Conservation (phyloP, 2,797 vertebrate genomes). For the Hippoglossus hippoglossus region DNA sequence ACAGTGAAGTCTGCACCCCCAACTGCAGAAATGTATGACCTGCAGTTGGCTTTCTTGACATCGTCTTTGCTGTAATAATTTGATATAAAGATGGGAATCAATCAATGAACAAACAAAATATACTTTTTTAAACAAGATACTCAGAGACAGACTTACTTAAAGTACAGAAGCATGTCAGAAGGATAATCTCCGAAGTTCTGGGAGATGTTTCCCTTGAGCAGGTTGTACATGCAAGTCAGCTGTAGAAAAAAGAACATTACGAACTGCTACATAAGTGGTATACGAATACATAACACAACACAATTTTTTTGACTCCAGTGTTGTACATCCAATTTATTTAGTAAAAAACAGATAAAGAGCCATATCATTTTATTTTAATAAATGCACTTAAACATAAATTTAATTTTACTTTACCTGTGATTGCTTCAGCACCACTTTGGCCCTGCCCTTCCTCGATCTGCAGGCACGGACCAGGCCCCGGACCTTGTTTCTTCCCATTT, state of each 20-base stretch:
- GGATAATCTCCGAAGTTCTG: constrained; percentile 72
- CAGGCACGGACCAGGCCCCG: constrained; percentile 55
- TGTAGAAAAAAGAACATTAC: constrained; percentile 25
- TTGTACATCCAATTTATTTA: background rate
- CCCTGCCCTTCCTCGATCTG: constrained; percentile 48
- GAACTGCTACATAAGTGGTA: background rate
- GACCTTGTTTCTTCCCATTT: constrained; percentile 25
- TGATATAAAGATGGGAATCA: background rate
- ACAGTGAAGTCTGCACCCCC: constrained; percentile 75
- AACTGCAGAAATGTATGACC: constrained; percentile 66
- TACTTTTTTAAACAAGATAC: background rate
- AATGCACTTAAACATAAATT: background rate
- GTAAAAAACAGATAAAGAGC: background rate
- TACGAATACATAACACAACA: background rate
- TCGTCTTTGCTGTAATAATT: constrained; percentile 60
- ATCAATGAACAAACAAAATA: background rate
- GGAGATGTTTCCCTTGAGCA: constrained; percentile 41
- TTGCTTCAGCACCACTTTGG: constrained; percentile 70
- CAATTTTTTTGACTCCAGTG: background rate
- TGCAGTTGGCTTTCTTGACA: constrained; percentile 64
- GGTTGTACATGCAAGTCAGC: constrained; percentile 80
- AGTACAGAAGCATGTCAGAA: constrained; percentile 77
- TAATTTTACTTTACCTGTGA: constrained; percentile 64
- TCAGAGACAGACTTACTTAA: constrained; percentile 57
- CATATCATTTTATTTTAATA: background rate